Evolutionary conservation across 2,888 invertebrate genomes (phyloP).

Genomic region (Chymomyza fuscimana): DNA sequence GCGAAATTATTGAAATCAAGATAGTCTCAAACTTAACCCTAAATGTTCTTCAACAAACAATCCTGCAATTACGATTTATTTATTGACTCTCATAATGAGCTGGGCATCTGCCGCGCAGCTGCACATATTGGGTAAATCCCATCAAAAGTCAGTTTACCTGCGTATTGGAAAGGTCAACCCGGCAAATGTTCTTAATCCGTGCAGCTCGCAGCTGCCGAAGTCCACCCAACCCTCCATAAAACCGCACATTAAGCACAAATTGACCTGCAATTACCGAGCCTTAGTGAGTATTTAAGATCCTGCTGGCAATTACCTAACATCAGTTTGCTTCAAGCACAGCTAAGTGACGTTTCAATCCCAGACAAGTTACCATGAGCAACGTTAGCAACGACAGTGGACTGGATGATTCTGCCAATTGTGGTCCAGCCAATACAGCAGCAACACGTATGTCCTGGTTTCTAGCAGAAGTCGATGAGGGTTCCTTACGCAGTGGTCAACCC

Average conservation of each 20-base stretch:
- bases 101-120: not conserved
- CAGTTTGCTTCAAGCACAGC: conserved; percentile 43
- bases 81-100: not conserved
- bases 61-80: not conserved
- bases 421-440: conserved; percentile 15
- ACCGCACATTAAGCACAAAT: not conserved
- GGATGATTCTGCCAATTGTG: conserved; percentile 52
- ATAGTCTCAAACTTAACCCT: not conserved
- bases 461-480: conserved; percentile 65
- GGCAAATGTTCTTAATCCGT: not conserved
- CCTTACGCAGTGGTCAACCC: conserved; percentile 28
- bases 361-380: conserved; percentile 46
- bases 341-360: conserved; percentile 13
- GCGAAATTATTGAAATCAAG: too few relatives aligned
- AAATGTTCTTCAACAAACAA: not conserved
- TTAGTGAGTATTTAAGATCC: not conserved
- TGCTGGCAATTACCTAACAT: conserved; percentile 13
- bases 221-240: not conserved
- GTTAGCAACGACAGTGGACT: conserved; percentile 59
- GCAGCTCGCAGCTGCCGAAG: not conserved
- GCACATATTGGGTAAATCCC: not conserved
- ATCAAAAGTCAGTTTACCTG: not conserved
- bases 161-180: not conserved
- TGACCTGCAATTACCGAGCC: not conserved
- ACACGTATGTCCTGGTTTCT: conserved; percentile 73